These are phyloP conservation scores for Amblyteles armatorius DNA, from an alignment of 2,888 invertebrate genomes.

Conservation along the genomic window DNA sequence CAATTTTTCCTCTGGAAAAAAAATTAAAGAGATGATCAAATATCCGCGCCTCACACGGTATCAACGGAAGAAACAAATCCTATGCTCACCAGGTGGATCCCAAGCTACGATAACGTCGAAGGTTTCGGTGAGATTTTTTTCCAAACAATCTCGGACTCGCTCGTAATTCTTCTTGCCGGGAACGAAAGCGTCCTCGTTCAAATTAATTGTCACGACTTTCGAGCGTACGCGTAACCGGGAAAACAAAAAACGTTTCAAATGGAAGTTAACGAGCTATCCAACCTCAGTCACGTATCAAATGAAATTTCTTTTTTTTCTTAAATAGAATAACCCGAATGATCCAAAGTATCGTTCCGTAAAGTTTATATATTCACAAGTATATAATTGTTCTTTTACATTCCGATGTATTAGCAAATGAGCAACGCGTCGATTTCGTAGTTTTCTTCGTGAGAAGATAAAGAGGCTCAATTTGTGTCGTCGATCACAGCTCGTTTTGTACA, in stretches of 20 bases:
- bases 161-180: constrained; percentile 85
- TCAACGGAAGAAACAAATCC: constrained; percentile 20
- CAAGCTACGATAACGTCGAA: constrained; percentile 85
- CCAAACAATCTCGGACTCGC: constrained; percentile 82
- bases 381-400: constrained; percentile 55
- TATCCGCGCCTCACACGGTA: not conserved
- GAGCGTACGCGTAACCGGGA: constrained; percentile 28
- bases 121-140: constrained; percentile 80
- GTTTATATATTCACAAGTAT: constrained; percentile 36
- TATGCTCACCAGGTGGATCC: constrained; percentile 85
- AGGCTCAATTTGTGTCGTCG: constrained; percentile 38
- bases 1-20: constrained; percentile 80
- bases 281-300: constrained; percentile 11
- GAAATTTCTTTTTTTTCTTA: not conserved
- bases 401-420: constrained; percentile 51
- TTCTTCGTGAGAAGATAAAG: constrained; percentile 17
- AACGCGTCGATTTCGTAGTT: constrained; percentile 40
- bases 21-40: constrained; percentile 26
- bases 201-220: constrained; percentile 85
- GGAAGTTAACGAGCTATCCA: constrained; percentile 27
- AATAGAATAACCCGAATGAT: constrained; percentile 20
- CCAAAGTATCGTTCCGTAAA: constrained; percentile 10
- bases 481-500: constrained; percentile 65
- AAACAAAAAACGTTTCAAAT: constrained; percentile 38
- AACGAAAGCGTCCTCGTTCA: constrained; percentile 84